These are phyloP conservation scores for Lysiphlebus fabarum DNA, from an alignment of 1,140 invertebrate genomes.

Conservation along the genomic window DNA sequence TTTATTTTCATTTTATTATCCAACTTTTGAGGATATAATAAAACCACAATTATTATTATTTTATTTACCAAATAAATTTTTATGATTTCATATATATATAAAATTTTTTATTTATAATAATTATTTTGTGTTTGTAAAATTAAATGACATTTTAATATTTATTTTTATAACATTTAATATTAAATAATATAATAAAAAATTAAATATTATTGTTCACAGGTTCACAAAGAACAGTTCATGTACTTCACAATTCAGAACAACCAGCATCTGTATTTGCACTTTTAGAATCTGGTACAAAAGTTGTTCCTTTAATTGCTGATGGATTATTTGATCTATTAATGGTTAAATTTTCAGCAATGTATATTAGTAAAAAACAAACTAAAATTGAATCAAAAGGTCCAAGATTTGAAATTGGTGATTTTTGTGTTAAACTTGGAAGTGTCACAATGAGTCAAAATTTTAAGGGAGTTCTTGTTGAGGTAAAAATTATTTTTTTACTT, in stretches of 20 bases:
- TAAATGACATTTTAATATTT: too few species aligned
- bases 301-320: constrained; percentile 84
- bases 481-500: constrained; percentile 42
- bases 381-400: constrained; percentile 87
- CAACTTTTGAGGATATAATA: too few species aligned
- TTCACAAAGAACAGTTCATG: constrained; percentile 76
- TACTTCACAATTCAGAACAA: constrained; percentile 92
- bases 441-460: constrained; percentile 91
- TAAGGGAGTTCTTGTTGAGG: constrained; percentile 91
- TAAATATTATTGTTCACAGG: constrained; percentile 38
- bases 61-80: too few species aligned
- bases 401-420: constrained; percentile 89
- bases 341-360: constrained; percentile 82
- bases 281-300: constrained; percentile 81
- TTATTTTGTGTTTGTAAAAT: too few species aligned
- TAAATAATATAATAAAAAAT: constrained; percentile 1
- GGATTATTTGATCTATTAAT: constrained; percentile 87
- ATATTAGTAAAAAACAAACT: constrained; percentile 83
- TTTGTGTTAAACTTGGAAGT: constrained; percentile 89
- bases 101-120: too few species aligned
- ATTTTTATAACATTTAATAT: background rate
- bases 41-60: too few species aligned
- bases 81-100: too few species aligned
- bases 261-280: constrained; percentile 91
- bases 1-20: background rate